Conservation (phyloP, 2,888 invertebrate genomes). For the Therioaphis trifolii region DNA sequence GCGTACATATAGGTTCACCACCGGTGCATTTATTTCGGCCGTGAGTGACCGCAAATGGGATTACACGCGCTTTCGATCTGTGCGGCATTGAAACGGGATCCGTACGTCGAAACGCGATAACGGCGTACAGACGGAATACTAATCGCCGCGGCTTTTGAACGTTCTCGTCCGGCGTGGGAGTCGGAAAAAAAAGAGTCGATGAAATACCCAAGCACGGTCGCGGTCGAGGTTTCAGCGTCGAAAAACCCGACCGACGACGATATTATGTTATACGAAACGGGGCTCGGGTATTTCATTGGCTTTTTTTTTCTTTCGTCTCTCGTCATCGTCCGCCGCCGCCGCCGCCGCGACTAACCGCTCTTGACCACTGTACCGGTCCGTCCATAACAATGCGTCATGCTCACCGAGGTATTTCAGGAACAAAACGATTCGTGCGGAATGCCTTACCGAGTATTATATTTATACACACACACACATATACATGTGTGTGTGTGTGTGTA, state of each 20-base stretch:
- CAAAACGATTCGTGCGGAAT: conserved; percentile 48
- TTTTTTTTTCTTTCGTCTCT: neutral
- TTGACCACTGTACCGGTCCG: neutral
- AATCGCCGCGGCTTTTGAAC: neutral
- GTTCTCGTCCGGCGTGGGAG: no score
- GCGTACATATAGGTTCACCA: neutral
- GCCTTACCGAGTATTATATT: neutral
- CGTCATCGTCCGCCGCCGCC: neutral
- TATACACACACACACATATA: no score
- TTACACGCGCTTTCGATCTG: neutral
- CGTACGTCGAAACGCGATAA: no score
- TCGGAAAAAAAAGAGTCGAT: no score
- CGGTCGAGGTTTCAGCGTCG: no score
- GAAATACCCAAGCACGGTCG: no score
- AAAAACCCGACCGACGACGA: neutral
- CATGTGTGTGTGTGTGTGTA: no score
- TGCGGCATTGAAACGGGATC: neutral
- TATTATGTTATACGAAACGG: neutral
- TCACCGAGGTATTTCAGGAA: conserved; percentile 31
- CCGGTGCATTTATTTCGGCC: neutral
- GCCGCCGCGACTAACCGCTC: neutral
- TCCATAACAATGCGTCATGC: conserved; percentile 40
- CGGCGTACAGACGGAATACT: no score
- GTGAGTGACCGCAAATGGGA: neutral
- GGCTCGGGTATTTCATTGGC: neutral